Conservation (phyloP, 2,113 vertebrate genomes). For the Ia io region DNA sequence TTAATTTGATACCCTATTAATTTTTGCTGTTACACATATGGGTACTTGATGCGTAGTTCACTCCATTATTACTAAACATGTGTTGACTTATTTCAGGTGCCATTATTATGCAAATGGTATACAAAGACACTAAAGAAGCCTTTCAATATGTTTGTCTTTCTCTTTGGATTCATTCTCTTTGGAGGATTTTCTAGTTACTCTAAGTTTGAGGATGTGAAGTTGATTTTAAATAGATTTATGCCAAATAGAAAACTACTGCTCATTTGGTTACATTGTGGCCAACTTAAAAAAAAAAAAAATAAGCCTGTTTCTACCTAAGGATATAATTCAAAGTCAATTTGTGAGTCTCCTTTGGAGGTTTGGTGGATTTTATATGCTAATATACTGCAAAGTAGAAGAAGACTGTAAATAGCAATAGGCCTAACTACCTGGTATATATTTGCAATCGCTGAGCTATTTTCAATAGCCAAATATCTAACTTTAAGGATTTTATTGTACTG, state of each 20-base stretch:
- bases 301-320: background rate
- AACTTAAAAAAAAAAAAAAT: background rate
- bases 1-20: slow-evolving; percentile 20
- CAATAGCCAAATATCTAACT: background rate
- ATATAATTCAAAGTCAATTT: slow-evolving; percentile 6
- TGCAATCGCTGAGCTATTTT: background rate
- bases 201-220: slow-evolving; percentile 41
- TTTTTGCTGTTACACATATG: slow-evolving; percentile 40
- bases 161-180: slow-evolving; percentile 51
- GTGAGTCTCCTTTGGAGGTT: background rate
- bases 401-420: background rate
- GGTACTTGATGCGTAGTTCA: slow-evolving; percentile 13
- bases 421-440: background rate
- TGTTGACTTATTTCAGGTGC: slow-evolving; percentile 70
- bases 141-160: slow-evolving; percentile 55
- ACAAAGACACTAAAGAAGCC: slow-evolving; percentile 23
- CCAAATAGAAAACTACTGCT: background rate
- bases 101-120: slow-evolving; percentile 75
- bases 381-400: background rate
- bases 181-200: background rate
- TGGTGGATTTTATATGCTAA: background rate
- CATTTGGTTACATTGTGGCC: background rate
- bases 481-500: background rate
- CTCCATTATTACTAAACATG: slow-evolving; percentile 75
- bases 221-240: slow-evolving; percentile 17